phyloP scores from a whole-genome alignment of 2,888 invertebrate species.

The Stegana nigrithorax region DNA sequence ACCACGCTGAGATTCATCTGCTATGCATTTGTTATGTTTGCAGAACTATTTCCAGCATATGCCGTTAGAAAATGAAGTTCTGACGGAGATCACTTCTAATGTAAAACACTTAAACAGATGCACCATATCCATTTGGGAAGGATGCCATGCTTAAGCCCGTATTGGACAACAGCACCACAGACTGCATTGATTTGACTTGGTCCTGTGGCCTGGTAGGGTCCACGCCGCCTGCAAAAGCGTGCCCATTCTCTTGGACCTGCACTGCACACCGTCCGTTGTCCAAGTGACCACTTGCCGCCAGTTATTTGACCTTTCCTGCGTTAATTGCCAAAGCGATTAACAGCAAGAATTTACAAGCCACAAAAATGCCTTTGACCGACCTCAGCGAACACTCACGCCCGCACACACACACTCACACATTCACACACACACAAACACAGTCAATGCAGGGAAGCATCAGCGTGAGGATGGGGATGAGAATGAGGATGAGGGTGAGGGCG shows the following conservation, averaged over 20 bases:
- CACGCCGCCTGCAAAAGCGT: too few species aligned
- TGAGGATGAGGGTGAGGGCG: not conserved
- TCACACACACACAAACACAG: conserved; percentile 4
- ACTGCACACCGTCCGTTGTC: not conserved
- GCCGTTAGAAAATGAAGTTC: too few species aligned
- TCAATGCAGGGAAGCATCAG: not conserved
- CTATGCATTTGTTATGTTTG: too few species aligned
- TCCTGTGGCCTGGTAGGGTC: too few species aligned
- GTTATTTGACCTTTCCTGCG: not conserved
- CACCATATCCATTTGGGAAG: too few species aligned
- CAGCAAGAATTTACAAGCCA: conserved; percentile 6
- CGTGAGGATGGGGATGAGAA: not conserved
- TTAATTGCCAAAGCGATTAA: conserved; percentile 9
- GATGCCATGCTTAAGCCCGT: too few species aligned
- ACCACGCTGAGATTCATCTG: too few species aligned
- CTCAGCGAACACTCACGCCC: conserved; percentile 25
- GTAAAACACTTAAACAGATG: too few species aligned
- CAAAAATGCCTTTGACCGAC: not conserved
- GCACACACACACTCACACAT: conserved; percentile 16
- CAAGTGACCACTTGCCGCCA: not conserved
- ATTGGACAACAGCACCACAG: too few species aligned
- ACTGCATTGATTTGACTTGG: not conserved
- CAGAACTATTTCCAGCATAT: too few species aligned
- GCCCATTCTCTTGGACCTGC: not conserved
- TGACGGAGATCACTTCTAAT: too few species aligned